Conservation (phyloP, 1,140 invertebrate species). For the Dreissena polymorpha region DNA sequence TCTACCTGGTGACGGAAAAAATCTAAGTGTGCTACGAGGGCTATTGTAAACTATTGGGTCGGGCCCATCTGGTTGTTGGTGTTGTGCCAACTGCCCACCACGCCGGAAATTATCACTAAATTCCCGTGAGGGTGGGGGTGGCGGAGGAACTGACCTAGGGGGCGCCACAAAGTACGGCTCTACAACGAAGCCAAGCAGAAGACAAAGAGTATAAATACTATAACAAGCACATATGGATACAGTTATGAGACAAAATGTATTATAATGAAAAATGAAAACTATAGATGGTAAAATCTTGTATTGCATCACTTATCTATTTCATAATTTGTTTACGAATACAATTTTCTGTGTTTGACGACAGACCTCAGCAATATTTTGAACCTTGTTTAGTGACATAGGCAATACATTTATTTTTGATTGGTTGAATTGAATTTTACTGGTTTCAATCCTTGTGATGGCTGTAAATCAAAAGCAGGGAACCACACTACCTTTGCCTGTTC, state of each 20-base stretch:
- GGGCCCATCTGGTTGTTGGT: constrained; percentile 43
- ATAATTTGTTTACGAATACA: too few species aligned
- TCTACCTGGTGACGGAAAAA: constrained; percentile 56
- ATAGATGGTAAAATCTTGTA: too few species aligned
- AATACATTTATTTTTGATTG: too few species aligned
- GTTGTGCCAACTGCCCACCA: constrained; percentile 42
- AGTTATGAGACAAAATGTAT: background rate
- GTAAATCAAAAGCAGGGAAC: too few species aligned
- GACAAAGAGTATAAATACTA: constrained; percentile 36
- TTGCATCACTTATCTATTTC: too few species aligned
- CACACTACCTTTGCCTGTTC: too few species aligned
- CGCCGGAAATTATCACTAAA: constrained; percentile 59
- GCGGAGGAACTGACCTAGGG: constrained; percentile 49
- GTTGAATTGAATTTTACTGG: too few species aligned
- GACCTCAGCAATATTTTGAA: too few species aligned
- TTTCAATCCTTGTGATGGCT: too few species aligned
- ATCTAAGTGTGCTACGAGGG: constrained; percentile 52
- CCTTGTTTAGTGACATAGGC: too few species aligned
- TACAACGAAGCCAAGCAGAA: constrained; percentile 56
- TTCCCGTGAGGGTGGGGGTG: constrained; percentile 55
- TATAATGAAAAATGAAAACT: too few species aligned
- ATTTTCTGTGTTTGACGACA: too few species aligned
- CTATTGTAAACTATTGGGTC: constrained; percentile 55
- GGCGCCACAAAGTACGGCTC: constrained; percentile 54
- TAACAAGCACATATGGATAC: background rate